These are phyloP conservation scores for Bombus superbus DNA, from an alignment of 1,140 invertebrate genomes.

Conservation along the genomic window DNA sequence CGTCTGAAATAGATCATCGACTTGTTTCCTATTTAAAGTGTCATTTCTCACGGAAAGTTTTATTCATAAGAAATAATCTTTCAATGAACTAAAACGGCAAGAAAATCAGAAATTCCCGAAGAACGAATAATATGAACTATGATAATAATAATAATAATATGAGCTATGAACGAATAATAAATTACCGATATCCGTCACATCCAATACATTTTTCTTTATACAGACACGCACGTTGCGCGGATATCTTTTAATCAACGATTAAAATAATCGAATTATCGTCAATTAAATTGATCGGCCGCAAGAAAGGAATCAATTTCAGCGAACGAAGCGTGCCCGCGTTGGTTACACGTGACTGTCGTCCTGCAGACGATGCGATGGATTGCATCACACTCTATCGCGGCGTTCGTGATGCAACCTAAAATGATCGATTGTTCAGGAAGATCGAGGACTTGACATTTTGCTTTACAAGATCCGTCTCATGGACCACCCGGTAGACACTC, in stretches of 20 bases:
- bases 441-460: conserved; percentile 62
- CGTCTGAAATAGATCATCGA: no score
- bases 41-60: no score
- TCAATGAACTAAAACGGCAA: background rate
- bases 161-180: background rate
- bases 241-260: background rate
- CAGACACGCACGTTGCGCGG: background rate
- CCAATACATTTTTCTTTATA: background rate
- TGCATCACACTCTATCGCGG: conserved; percentile 33
- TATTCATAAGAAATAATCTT: no score
- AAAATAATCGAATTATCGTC: conserved; percentile 45
- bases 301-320: conserved; percentile 29
- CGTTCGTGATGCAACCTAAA: conserved; percentile 49
- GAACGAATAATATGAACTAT: no score
- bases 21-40: no score
- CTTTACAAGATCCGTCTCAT: conserved; percentile 44
- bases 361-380: conserved; percentile 36
- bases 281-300: conserved; percentile 46
- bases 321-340: conserved; percentile 48
- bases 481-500: conserved; percentile 64
- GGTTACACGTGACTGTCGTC: background rate
- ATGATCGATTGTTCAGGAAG: conserved; percentile 63
- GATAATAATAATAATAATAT: no score
- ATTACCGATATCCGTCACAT: background rate
- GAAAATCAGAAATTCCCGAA: no score